A percentile compares a stretch with the other conserved stretches of the same genome.
phyloP scores from a whole-genome alignment of 2,888 invertebrate species.

The Anthophora plumipes region DNA sequence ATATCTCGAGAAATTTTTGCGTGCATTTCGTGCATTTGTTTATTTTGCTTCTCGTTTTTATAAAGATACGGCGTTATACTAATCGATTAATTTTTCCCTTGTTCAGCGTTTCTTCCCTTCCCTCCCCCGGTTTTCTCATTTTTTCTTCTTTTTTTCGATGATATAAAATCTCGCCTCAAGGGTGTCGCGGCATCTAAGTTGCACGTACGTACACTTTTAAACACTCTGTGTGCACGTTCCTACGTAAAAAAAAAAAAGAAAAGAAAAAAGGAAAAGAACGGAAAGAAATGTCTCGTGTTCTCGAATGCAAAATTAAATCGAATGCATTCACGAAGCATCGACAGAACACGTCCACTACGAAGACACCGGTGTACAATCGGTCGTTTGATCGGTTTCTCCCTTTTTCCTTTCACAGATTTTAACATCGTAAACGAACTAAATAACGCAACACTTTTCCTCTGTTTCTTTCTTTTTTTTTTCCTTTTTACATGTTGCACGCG shows the following conservation, averaged over 20 bases:
- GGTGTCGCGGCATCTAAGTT: slow-evolving; percentile 1
- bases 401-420: slow-evolving; percentile 9
- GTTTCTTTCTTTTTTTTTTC: slow-evolving; percentile 8
- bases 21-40: slow-evolving; percentile 45
- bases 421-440: slow-evolving; percentile 62
- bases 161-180: slow-evolving; percentile 16
- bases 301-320: slow-evolving; percentile 29
- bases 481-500: slow-evolving; percentile 59
- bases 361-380: not conserved
- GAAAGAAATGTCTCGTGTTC: not conserved
- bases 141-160: not conserved
- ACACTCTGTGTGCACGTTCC: slow-evolving; percentile 33
- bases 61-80: slow-evolving; percentile 24
- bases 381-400: not conserved
- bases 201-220: slow-evolving; percentile 18
- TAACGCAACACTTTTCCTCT: too few relatives aligned
- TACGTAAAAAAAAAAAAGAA: slow-evolving; percentile 28
- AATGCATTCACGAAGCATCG: slow-evolving; percentile 14
- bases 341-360: not conserved
- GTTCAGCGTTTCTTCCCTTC: not conserved
- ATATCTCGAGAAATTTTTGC: slow-evolving; percentile 55
- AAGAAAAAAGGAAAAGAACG: slow-evolving; percentile 15
- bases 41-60: slow-evolving; percentile 32
- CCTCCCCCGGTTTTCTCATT: too few relatives aligned
- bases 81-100: slow-evolving; percentile 11